Conservation (phyloP, 2,113 vertebrate genomes). For the Gymnarchus niloticus region DNA sequence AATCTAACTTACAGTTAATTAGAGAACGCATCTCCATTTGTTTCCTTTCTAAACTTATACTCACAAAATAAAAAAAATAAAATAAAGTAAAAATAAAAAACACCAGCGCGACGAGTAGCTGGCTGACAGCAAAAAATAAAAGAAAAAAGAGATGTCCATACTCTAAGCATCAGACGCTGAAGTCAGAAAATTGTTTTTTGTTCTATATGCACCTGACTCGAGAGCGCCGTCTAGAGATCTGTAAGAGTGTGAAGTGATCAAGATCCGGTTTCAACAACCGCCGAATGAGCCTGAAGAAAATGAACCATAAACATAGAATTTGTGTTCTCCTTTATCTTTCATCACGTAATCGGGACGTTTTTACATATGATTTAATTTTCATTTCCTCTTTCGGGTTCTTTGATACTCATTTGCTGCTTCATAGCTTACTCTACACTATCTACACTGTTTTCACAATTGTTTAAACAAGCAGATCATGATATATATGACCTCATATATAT, state of each 20-base stretch:
- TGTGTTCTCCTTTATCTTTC: constrained; percentile 97
- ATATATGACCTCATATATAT: no score
- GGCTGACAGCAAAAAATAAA: constrained; percentile 82
- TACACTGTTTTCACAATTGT: no score
- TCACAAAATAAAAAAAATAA: constrained; percentile 21
- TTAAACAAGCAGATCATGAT: no score
- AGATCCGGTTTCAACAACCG: constrained; percentile 99
- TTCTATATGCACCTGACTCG: constrained; percentile 99
- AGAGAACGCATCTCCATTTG: no score
- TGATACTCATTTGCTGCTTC: no score
- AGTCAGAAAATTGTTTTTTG: constrained; percentile 99
- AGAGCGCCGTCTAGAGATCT: constrained; percentile 99
- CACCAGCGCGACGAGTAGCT: constrained; percentile 73
- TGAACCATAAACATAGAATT: constrained; percentile 98
- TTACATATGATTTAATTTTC: background rate
- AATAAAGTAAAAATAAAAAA: no score
- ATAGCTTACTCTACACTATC: no score
- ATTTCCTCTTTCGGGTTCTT: no score
- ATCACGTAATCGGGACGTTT: constrained; percentile 92
- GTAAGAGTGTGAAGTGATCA: constrained; percentile 98
- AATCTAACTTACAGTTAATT: no score
- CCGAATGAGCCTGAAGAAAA: constrained; percentile 99
- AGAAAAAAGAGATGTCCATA: constrained; percentile 98
- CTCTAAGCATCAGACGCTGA: constrained; percentile 98
- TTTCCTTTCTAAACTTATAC: constrained; percentile 6